phyloP scores from a whole-genome alignment of 2,797 vertebrate genomes.

The Smutsia gigantea region DNA sequence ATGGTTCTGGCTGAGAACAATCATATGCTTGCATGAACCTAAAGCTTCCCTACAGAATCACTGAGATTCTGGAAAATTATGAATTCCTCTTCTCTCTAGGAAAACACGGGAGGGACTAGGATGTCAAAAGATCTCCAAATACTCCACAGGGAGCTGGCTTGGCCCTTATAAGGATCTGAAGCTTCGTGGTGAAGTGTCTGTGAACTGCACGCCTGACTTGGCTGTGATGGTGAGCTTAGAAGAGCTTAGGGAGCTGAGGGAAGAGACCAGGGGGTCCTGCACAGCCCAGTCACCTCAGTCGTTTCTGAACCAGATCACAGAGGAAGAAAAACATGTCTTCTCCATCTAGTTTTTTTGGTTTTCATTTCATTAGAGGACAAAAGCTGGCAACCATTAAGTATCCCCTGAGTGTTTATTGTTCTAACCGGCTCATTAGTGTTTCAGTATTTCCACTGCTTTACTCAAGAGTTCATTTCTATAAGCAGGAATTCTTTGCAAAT shows the following conservation, averaged over 20 bases:
- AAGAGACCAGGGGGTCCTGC: not conserved
- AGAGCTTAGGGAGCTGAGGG: rapidly evolving
- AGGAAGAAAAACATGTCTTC: not conserved
- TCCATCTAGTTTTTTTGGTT: not conserved
- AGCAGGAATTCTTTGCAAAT: conserved; percentile 72
- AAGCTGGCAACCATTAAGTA: not conserved
- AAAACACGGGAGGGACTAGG: not conserved
- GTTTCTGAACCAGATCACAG: not conserved
- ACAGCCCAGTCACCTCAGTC: not conserved
- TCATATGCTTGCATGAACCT: not conserved
- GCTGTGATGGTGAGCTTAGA: not conserved
- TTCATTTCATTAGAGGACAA: not conserved
- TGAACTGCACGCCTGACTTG: no score
- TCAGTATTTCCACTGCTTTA: not conserved
- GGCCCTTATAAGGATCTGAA: not conserved
- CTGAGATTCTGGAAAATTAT: not conserved
- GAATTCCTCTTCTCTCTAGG: not conserved
- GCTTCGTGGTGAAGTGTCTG: not conserved
- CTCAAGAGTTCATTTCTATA: conserved; percentile 64
- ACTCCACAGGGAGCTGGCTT: no score
- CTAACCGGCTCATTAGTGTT: not conserved
- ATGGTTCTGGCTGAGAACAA: not conserved
- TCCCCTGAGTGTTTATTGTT: not conserved
- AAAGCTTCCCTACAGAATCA: not conserved
- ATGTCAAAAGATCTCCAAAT: not conserved